Base-by-base conservation (phyloP, 2,888 invertebrate species). In the Drosophila stalkeri region DNA sequence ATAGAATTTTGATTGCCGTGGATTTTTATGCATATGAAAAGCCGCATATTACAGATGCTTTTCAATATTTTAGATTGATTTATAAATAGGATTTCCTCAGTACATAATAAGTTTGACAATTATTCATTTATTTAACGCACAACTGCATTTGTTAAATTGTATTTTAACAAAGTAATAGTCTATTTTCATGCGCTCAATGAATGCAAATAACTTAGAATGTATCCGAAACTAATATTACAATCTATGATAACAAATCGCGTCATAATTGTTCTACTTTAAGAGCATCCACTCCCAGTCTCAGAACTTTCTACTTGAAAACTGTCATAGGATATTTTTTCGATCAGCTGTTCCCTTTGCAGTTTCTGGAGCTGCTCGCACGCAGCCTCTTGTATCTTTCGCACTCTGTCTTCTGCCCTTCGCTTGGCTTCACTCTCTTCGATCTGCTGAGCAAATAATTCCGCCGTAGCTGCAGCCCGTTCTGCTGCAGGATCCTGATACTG, bases 361-460 rank as follows among this genome's bases (percentile, higher is more conserved):
- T 77, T 66, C 54, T 80, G 63, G 0, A 92, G 75, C 59, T 92
- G 92, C 43, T 89, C 81, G 8, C 80, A 85, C 2, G 91, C 91
- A 14, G 90, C 90, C 43, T 89, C 88, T 44, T 91, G 91, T 49
- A 91, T 90, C 41, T 78, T 80, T 3, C 83, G 81, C 2, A 83
- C 73, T 27, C 86, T 88, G 20, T 77, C 78, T 33, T 90, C 88
- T 18, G 85, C 85, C 56, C 80, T 83, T 0, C 88, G 88, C 51
- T 90, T 91, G 5, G 83, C 71, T 43, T 89, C 91, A 37, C 79
- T 77, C 64, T 91, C 90, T 51, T 86, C 86, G 11, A 87, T 82
- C 60, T 91, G 83, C 39, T 91, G 90, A n/a, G 88, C 81, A 37
- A 87, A 71, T 61, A 91, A 65, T 52, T 91, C 91, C 11, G 91